A percentile compares a stretch with the other conserved stretches of the same genome.
phyloP scores from a whole-genome alignment of 2,888 invertebrate species.

The Dysmachus trigonus region DNA sequence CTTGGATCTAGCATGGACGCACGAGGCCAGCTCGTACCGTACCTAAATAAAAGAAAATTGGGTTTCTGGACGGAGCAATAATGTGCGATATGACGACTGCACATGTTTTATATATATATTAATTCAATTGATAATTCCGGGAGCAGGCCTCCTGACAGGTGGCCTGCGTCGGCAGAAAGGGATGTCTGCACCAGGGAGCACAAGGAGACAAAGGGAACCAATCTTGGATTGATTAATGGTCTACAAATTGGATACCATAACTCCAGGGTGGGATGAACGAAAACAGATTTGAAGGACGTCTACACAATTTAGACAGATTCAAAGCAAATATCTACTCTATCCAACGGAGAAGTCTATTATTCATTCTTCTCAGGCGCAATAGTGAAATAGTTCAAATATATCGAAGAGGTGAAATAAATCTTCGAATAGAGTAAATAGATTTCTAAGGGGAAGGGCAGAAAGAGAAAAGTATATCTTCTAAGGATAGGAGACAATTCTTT shows the following conservation, averaged over 20 bases:
- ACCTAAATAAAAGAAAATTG: constrained; percentile 19
- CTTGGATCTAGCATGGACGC: neutral
- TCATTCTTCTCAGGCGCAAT: neutral
- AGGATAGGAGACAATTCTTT: neutral
- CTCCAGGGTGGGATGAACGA: neutral
- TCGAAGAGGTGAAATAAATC: neutral
- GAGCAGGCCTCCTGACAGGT: neutral
- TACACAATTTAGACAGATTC: neutral
- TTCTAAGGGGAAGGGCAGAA: neutral
- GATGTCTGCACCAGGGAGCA: neutral
- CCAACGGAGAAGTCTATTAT: neutral
- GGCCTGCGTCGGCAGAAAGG: neutral
- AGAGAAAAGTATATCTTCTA: neutral
- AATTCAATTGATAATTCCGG: constrained; percentile 12
- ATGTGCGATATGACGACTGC: neutral
- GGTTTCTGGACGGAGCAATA: neutral
- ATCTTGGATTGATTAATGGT: neutral
- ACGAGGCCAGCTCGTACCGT: neutral
- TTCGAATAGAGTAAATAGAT: neutral
- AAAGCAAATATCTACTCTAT: neutral
- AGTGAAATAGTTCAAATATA: neutral
- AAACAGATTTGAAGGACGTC: neutral
- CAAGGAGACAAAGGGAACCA: neutral
- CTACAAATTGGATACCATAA: neutral
- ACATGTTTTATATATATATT: constrained; percentile 6